Evolutionary conservation across 2,113 vertebrate species (phyloP).

Genomic region (Gopherus flavomarginatus): DNA sequence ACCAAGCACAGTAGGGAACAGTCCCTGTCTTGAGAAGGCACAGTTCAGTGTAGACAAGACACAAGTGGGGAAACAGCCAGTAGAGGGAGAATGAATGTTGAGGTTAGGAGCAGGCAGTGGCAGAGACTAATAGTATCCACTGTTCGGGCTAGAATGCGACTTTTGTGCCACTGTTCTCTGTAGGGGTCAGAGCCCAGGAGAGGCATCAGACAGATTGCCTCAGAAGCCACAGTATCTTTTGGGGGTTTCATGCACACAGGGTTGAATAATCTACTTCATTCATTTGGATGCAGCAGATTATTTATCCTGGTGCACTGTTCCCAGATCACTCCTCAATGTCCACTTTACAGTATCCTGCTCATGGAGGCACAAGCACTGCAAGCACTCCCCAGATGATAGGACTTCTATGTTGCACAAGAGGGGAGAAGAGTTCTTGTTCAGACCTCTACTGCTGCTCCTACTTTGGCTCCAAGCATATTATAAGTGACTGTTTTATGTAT

Average conservation of each 20-base stretch:
- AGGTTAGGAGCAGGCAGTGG: not conserved
- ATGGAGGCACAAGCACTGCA: not conserved
- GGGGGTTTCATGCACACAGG: not conserved
- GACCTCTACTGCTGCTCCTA: not conserved
- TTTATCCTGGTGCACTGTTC: not conserved
- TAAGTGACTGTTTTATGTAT: not conserved
- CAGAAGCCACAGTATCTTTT: not conserved
- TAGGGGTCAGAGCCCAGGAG: not conserved
- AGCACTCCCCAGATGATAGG: not conserved
- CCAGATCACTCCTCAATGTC: not conserved
- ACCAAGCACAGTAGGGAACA: not conserved
- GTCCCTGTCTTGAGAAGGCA: not conserved
- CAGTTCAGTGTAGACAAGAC: not conserved
- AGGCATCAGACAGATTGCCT: not conserved
- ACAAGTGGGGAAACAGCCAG: not conserved
- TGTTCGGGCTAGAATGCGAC: slow-evolving; percentile 6
- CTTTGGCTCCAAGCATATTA: not conserved
- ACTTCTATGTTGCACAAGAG: not conserved
- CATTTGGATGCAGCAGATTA: not conserved
- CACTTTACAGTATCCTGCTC: not conserved
- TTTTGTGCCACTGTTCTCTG: not conserved
- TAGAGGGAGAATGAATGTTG: not conserved
- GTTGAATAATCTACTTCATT: slow-evolving; percentile 15
- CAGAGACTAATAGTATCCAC: slow-evolving; percentile 1
- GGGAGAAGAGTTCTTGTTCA: not conserved